Evolutionary conservation across 2,113 vertebrate genomes (phyloP), one percentile per base, ranked within the genome.

Genomic region (Hemibates koningsi): DNA sequence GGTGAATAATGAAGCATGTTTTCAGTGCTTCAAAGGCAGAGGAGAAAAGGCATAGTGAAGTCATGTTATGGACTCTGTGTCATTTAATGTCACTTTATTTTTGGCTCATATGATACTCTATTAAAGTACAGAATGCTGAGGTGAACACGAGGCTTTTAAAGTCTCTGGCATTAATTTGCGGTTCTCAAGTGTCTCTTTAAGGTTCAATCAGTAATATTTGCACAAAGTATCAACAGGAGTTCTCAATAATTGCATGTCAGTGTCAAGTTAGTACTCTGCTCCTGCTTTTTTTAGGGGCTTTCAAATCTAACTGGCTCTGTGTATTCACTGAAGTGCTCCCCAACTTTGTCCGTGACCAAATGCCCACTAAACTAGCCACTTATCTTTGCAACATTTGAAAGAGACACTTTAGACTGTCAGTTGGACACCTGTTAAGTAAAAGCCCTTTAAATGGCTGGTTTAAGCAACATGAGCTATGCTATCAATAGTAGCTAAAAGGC

Each of bases 1-100:
- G 80, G 63, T 93, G 94, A 95, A 87, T 94, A 93, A 95, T 94
- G 89, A 92, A 88, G 85, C 53, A 76, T 88, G 90, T 91, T 92
- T 92, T 86, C 87, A 81, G 56, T 45, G 84, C 88, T 93, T 94
- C 91, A 94, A 94, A 94, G 93, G 87, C 87, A 90, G 76, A 56
- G 79, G 83, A 79, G 83, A 54, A 63, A 83, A 84, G 57, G 81
- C 84, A 86, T 53, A 41, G 81, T 56, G 82, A 89, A 92, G 93
- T 78, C 82, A 57, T 52, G 88, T 80, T 88, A 81, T 80, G 21
- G 83, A 79, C 78, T 59, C 48, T 1, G 19, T 88, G 87, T 82
- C 90, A 86, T 80, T 68, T 81, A 17, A 82, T 85, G 84, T 89
- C 90, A 90, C 80, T 88, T 91, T 91, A 83, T 90, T 86, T 89